These are phyloP conservation scores for Drosophila parthenogenetica DNA, from an alignment of 2,888 invertebrate species.

Conservation along the genomic window DNA sequence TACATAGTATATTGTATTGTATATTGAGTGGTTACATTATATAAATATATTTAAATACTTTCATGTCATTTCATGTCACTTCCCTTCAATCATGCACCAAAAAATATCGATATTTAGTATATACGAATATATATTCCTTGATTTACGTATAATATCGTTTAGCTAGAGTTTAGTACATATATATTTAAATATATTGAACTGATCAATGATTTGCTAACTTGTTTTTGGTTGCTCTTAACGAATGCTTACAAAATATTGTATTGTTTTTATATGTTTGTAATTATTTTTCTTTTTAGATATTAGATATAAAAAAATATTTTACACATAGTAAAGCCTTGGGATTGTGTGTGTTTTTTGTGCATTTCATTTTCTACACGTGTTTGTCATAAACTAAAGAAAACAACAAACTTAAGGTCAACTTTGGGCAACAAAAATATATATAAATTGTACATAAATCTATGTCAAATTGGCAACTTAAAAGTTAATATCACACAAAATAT, in stretches of 20 bases:
- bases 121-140: conserved; percentile 24
- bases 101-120: conserved; percentile 38
- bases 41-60: conserved; percentile 64
- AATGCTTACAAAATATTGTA: conserved; percentile 57
- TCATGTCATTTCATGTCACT: conserved; percentile 39
- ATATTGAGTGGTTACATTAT: conserved; percentile 57
- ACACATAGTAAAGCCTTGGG: conserved; percentile 62
- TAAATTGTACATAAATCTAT: conserved; percentile 17
- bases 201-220: conserved; percentile 56
- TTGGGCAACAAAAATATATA: conserved; percentile 28
- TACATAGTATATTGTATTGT: conserved; percentile 36
- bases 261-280: conserved; percentile 19
- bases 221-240: conserved; percentile 47
- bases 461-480: conserved; percentile 62
- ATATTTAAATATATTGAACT: conserved; percentile 36
- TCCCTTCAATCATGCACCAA: conserved; percentile 45
- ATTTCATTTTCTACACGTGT: conserved; percentile 69
- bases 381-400: conserved; percentile 35
- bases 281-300: conserved; percentile 1
- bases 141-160: conserved; percentile 40
- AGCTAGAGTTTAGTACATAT: conserved; percentile 39
- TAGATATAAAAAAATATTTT: conserved; percentile 50
- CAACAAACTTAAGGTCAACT: conserved; percentile 23
- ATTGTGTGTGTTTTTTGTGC: conserved; percentile 65
- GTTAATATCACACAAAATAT: conserved; percentile 72